Percentiles rank a stretch among this genome's conserved stretches.
These are phyloP conservation scores for Euwallacea similis DNA, from an alignment of 1,140 invertebrate genomes.

Conservation along the genomic window DNA sequence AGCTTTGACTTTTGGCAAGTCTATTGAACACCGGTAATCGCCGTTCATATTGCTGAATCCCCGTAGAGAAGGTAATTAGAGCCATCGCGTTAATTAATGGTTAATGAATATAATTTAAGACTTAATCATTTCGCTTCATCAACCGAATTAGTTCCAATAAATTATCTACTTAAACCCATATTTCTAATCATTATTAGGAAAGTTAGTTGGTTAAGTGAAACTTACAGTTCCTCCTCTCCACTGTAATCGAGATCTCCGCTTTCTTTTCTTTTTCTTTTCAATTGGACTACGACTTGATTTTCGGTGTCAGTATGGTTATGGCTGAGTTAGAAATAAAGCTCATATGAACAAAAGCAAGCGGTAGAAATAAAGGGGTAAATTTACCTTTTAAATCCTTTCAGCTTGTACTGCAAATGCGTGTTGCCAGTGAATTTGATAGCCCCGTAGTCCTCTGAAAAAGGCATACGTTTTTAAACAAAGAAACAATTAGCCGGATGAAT, in stretches of 20 bases:
- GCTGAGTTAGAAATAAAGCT: constrained; percentile 39
- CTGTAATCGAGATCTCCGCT: constrained; percentile 44
- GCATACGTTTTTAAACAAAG: constrained; percentile 6
- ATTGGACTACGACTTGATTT: constrained; percentile 39
- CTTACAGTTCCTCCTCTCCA: constrained; percentile 45
- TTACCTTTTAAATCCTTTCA: constrained; percentile 51
- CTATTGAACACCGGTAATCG: no score
- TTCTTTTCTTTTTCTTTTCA: constrained; percentile 42
- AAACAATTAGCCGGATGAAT: constrained; percentile 16
- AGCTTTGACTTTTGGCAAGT: background rate
- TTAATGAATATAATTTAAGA: constrained; percentile 28
- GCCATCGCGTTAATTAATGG: constrained; percentile 15
- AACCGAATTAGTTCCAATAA: constrained; percentile 29
- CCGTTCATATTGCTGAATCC: background rate
- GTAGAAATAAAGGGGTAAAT: background rate
- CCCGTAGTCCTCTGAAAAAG: constrained; percentile 41
- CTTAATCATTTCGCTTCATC: constrained; percentile 29
- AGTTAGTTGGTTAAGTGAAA: constrained; percentile 36
- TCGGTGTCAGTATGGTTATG: constrained; percentile 41
- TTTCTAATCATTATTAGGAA: constrained; percentile 26
- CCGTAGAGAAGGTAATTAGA: constrained; percentile 9
- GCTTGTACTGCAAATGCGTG: constrained; percentile 50
- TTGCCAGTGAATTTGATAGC: constrained; percentile 51
- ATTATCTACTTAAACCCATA: constrained; percentile 34
- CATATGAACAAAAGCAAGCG: background rate